Conservation (phyloP, 2,113 vertebrate species). For the Merops nubicus region DNA sequence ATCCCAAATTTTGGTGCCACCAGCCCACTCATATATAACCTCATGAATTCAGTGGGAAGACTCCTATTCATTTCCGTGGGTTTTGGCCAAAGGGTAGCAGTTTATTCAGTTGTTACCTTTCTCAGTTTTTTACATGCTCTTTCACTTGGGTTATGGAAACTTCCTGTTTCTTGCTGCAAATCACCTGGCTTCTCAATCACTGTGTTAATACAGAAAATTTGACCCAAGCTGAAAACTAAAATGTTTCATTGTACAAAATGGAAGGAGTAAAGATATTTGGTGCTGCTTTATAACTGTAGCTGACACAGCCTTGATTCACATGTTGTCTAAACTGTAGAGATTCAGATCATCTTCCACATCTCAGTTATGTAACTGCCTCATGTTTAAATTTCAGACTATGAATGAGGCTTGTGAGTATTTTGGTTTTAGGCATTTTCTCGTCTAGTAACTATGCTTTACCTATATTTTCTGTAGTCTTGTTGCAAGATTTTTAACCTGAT, state of each 20-base stretch:
- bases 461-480: neutral
- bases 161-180: neutral
- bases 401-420: neutral
- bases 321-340: neutral
- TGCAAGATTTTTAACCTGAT: neutral
- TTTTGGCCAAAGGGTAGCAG: neutral
- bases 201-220: neutral
- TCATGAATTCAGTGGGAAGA: neutral
- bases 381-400: neutral
- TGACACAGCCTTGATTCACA: neutral
- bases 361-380: neutral
- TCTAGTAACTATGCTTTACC: neutral
- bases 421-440: neutral
- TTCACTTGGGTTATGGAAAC: neutral
- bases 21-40: neutral
- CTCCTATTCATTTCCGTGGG: neutral
- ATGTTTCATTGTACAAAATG: neutral
- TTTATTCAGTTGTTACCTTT: neutral
- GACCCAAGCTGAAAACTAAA: neutral
- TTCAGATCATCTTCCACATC: neutral
- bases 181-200: neutral
- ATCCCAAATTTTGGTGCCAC: neutral
- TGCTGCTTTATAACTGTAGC: neutral
- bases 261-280: neutral
- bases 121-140: neutral